These are phyloP conservation scores for Mycogona germanica DNA, from an alignment of 2,888 invertebrate genomes.

Conservation along the genomic window DNA sequence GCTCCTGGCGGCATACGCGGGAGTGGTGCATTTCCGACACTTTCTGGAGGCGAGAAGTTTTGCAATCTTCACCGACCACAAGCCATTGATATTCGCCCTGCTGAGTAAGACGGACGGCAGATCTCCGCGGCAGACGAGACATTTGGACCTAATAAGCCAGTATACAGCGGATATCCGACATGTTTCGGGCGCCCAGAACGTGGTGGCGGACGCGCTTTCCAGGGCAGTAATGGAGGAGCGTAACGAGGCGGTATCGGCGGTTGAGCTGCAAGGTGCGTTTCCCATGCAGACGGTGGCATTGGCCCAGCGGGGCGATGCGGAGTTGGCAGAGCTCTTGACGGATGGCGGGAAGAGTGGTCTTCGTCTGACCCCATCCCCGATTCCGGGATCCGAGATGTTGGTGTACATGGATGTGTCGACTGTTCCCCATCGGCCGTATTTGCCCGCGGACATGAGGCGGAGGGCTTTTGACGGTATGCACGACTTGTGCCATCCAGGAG, in stretches of 20 bases:
- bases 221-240: no score
- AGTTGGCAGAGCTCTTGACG: no score
- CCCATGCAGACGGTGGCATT: no score
- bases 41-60: conserved; percentile 20
- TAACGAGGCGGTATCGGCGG: no score
- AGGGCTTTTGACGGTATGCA: not conserved
- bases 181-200: conserved; percentile 21
- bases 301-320: no score
- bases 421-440: not conserved
- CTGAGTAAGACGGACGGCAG: no score
- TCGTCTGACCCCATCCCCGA: no score
- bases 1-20: conserved; percentile 16
- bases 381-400: no score
- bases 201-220: conserved; percentile 8
- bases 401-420: not conserved
- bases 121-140: conserved; percentile 29
- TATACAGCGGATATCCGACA: conserved; percentile 32
- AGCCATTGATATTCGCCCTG: conserved; percentile 30
- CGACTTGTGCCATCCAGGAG: not conserved
- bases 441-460: not conserved
- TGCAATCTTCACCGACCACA: conserved; percentile 22
- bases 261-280: no score
- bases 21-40: conserved; percentile 19
- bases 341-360: no score
- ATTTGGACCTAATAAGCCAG: conserved; percentile 28